phyloP scores from a whole-genome alignment of 2,888 invertebrate species.

The Achlya flavicornis region DNA sequence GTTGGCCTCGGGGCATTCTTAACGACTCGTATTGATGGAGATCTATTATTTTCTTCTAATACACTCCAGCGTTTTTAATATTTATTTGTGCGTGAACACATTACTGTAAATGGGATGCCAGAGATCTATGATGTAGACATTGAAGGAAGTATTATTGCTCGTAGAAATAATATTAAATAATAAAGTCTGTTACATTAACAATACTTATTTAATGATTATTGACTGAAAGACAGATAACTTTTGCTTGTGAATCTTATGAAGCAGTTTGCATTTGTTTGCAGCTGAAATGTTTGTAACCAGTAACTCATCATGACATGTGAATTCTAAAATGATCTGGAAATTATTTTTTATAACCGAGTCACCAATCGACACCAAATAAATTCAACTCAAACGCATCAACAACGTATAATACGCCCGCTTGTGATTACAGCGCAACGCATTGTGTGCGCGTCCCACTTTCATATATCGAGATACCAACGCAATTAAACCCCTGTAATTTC shows the following conservation, averaged over 20 bases:
- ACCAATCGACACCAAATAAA: neutral
- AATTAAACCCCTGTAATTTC: constrained; percentile 48
- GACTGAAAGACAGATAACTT: neutral
- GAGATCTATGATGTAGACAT: constrained; percentile 13
- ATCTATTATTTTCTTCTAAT: constrained; percentile 43
- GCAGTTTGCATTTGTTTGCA: too few species aligned
- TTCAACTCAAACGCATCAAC: neutral
- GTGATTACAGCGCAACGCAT: constrained; percentile 27
- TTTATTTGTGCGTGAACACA: constrained; percentile 17
- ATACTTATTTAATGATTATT: neutral
- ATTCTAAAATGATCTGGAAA: too few species aligned
- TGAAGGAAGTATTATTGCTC: neutral
- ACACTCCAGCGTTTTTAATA: constrained; percentile 19
- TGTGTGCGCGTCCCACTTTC: constrained; percentile 31
- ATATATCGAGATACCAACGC: constrained; percentile 30
- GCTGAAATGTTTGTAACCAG: too few species aligned
- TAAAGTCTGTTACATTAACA: too few species aligned
- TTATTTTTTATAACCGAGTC: neutral
- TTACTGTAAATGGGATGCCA: constrained; percentile 4
- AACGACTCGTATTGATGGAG: constrained; percentile 30
- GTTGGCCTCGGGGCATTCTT: constrained; percentile 32
- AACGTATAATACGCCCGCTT: constrained; percentile 8
- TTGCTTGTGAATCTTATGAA: neutral
- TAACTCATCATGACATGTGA: too few species aligned
- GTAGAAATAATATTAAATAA: neutral